phyloP scores from a whole-genome alignment of 2,797 vertebrate genomes.

The Enteromius argenteus region DNA sequence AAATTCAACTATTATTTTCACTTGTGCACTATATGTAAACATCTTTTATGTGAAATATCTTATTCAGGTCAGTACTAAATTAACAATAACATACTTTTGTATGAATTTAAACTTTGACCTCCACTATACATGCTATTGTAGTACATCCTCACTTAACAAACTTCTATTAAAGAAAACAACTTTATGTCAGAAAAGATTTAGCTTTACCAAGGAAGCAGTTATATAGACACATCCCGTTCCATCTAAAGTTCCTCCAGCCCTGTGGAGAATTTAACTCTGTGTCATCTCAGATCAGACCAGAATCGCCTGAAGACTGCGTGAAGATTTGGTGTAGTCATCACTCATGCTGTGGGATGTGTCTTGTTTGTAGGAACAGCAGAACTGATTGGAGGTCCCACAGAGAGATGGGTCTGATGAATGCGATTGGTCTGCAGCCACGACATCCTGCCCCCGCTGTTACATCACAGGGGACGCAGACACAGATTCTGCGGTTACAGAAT shows the following conservation, averaged over 20 bases:
- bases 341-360: conserved; percentile 24
- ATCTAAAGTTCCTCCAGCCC: not conserved
- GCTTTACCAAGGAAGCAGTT: conserved; percentile 1
- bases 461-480: conserved; percentile 95
- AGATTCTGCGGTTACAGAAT: conserved; percentile 90
- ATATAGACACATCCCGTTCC: not conserved
- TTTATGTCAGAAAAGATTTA: not conserved
- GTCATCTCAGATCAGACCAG: conserved; percentile 35
- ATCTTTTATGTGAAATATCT: too few relatives aligned
- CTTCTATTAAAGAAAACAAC: conserved; percentile 1
- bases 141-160: not conserved
- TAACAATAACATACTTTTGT: too few relatives aligned
- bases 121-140: not conserved
- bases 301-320: conserved; percentile 10
- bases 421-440: conserved; percentile 93
- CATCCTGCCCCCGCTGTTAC: conserved; percentile 92
- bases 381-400: conserved; percentile 90
- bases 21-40: too few relatives aligned
- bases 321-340: conserved; percentile 13
- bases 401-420: conserved; percentile 96
- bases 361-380: conserved; percentile 83
- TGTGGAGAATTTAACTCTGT: conserved; percentile 13
- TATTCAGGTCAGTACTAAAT: too few relatives aligned
- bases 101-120: not conserved
- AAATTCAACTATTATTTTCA: too few relatives aligned